A percentile compares a stretch with the other conserved stretches of the same genome.
phyloP scores from a whole-genome alignment of 2,888 invertebrate genomes.

The Cryptocephalus moraei region DNA sequence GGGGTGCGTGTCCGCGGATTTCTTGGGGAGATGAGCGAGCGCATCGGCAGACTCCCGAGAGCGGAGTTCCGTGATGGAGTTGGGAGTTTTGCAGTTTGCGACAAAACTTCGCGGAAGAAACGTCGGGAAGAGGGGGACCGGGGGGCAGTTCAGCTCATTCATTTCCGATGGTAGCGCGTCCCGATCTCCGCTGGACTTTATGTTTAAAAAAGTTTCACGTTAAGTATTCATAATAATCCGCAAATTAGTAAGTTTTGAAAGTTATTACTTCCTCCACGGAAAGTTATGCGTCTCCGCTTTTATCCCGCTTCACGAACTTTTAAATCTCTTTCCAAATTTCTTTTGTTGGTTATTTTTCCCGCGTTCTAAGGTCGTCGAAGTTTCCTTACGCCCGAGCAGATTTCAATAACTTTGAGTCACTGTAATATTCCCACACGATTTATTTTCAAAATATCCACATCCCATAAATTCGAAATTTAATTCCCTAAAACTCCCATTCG shows the following conservation, averaged over 20 bases:
- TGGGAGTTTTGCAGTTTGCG: not conserved
- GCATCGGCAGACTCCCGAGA: constrained; percentile 1
- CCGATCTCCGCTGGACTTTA: not conserved
- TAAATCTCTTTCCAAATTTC: no score
- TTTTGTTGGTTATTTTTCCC: no score
- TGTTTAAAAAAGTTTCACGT: not conserved
- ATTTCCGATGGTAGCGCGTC: not conserved
- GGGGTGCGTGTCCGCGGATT: not conserved
- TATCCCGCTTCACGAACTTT: no score
- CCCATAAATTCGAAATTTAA: no score
- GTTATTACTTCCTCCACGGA: no score
- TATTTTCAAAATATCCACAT: no score
- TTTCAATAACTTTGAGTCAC: no score
- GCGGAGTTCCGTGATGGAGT: not conserved
- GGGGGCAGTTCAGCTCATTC: not conserved
- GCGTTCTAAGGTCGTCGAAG: no score
- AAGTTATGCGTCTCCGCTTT: no score
- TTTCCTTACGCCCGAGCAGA: no score
- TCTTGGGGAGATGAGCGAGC: not conserved
- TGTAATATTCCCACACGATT: no score
- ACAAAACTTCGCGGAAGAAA: constrained; percentile 1
- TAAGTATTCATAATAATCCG: not conserved
- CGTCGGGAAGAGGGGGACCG: not conserved
- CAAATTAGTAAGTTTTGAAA: not conserved
- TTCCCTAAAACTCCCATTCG: no score